phyloP scores from a whole-genome alignment of 2,888 invertebrate species.

The Athrips mouffetella region DNA sequence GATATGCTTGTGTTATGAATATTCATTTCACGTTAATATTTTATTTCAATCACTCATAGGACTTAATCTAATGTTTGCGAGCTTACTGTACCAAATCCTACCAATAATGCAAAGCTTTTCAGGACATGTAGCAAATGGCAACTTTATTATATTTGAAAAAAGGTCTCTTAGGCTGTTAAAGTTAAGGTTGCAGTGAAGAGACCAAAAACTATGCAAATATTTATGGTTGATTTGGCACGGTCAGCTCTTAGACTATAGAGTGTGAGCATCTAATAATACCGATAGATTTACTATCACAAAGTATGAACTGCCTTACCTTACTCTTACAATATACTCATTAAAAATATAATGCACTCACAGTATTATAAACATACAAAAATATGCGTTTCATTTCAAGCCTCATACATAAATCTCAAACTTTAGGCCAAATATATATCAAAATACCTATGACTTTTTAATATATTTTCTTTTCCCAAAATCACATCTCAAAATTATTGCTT shows the following conservation, averaged over 20 bases:
- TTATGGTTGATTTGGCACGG: too few species aligned
- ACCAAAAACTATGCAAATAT: too few species aligned
- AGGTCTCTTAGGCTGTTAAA: too few species aligned
- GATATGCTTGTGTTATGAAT: constrained; percentile 47
- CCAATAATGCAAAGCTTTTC: neutral
- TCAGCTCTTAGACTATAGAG: neutral
- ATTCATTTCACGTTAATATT: neutral
- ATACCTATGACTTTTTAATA: constrained; percentile 27
- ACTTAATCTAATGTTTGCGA: neutral
- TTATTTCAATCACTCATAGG: neutral
- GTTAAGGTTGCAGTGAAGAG: too few species aligned
- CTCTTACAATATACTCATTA: constrained; percentile 28
- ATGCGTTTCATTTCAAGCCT: constrained; percentile 18
- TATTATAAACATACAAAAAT: constrained; percentile 19
- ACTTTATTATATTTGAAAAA: too few species aligned
- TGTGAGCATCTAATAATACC: constrained; percentile 25
- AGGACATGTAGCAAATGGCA: too few species aligned
- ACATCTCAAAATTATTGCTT: constrained; percentile 61
- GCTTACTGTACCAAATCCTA: neutral
- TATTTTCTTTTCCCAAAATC: constrained; percentile 39
- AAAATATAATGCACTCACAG: constrained; percentile 23
- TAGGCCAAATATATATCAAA: constrained; percentile 36
- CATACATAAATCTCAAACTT: constrained; percentile 28
- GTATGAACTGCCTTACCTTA: constrained; percentile 41
- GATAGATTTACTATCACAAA: constrained; percentile 37